A percentile compares a stretch with the other conserved stretches of the same genome.
Conservation (phyloP, 2,888 invertebrate genomes). For the Slavum lentiscoides region DNA sequence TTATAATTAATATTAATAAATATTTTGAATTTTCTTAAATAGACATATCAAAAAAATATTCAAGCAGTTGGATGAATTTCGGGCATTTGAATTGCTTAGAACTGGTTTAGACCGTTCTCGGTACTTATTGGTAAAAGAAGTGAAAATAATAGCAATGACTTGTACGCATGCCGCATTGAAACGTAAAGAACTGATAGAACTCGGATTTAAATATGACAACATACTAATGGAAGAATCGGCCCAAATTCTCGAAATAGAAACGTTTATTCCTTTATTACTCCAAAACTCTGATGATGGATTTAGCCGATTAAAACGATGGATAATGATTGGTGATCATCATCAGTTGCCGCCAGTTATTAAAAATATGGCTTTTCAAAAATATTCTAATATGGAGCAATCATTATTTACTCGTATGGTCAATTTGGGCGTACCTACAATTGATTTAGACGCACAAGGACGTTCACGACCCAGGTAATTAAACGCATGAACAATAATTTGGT, state of each 20-base stretch:
- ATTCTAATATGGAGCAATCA: conserved; percentile 99
- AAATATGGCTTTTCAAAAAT: conserved; percentile 99
- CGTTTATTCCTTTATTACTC: conserved; percentile 96
- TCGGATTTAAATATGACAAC: conserved; percentile 96
- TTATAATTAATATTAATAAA: no score
- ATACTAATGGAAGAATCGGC: conserved; percentile 99
- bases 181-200: conserved; percentile 90
- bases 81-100: conserved; percentile 94
- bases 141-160: conserved; percentile 99
- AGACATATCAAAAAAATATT: conserved; percentile 94
- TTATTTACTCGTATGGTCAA: conserved; percentile 94
- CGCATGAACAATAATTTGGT: conserved; percentile 2
- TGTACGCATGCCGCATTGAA: conserved; percentile 99
- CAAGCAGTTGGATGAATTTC: conserved; percentile 94
- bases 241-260: conserved; percentile 98
- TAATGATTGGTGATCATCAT: conserved; percentile 99
- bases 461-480: conserved; percentile 73
- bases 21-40: conserved; percentile 43
- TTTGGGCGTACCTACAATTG: conserved; percentile 94
- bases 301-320: conserved; percentile 96
- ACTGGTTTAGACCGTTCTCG: conserved; percentile 95
- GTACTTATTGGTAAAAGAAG: conserved; percentile 95
- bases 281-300: conserved; percentile 97
- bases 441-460: conserved; percentile 96
- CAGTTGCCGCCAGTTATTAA: conserved; percentile 99